Percentiles rank a stretch among this genome's conserved stretches.
Conservation (phyloP, 2,113 vertebrate species). For the Porphyrio hochstetteri region DNA sequence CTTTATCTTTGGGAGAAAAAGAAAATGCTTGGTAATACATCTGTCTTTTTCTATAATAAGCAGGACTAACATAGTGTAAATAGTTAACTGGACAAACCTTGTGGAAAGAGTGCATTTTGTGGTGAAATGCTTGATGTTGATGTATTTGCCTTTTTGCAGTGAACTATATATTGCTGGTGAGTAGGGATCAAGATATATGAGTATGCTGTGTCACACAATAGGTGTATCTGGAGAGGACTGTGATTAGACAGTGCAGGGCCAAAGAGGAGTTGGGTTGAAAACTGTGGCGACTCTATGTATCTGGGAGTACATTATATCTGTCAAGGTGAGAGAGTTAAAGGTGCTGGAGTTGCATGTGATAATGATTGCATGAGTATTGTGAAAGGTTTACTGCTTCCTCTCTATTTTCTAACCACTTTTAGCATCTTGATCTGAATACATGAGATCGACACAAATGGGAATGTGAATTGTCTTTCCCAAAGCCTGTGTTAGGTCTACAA, state of each 20-base stretch:
- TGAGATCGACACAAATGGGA: neutral
- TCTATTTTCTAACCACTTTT: neutral
- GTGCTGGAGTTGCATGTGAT: neutral
- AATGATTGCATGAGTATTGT: neutral
- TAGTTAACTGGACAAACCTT: neutral
- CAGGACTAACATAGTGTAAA: neutral
- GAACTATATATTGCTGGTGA: neutral
- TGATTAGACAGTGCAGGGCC: neutral
- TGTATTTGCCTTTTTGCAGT: neutral
- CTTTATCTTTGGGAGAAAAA: neutral
- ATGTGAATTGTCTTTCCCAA: neutral
- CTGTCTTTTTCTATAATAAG: neutral
- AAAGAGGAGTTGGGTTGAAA: neutral
- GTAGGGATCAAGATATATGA: neutral
- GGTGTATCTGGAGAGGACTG: neutral
- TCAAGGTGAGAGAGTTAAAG: neutral
- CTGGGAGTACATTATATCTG: neutral
- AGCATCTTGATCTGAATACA: neutral
- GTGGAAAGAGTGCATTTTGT: neutral
- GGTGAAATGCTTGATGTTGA: neutral
- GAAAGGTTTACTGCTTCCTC: neutral
- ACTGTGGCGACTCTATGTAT: neutral
- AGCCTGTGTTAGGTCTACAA: neutral
- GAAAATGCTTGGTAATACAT: neutral
- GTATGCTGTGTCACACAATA: accelerated